Evolutionary conservation across 2,797 vertebrate species (phyloP).

Genomic region (Poecilia wingei): DNA sequence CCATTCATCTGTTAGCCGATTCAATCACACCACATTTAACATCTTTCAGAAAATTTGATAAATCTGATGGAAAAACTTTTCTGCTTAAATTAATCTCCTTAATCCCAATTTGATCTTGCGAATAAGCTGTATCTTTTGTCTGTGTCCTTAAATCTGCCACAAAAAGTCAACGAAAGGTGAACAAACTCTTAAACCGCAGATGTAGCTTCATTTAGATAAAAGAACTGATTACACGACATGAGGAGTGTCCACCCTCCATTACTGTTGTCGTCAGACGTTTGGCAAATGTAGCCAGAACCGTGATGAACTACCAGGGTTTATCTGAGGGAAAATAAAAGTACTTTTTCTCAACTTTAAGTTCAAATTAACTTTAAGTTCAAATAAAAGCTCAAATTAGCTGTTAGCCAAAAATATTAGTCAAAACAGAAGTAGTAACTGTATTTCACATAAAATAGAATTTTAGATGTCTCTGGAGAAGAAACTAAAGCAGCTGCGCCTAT

Average conservation of each 20-base stretch:
- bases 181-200: slow-evolving; percentile 59
- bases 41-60: slow-evolving; percentile 79
- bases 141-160: slow-evolving; percentile 72
- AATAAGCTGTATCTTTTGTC: slow-evolving; percentile 76
- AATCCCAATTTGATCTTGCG: slow-evolving; percentile 84
- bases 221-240: slow-evolving; percentile 51
- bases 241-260: slow-evolving; percentile 49
- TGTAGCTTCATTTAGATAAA: slow-evolving; percentile 48
- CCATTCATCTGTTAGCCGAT: slow-evolving; percentile 79
- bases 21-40: slow-evolving; percentile 77
- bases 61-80: slow-evolving; percentile 81
- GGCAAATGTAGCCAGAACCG: slow-evolving; percentile 39
- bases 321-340: background rate
- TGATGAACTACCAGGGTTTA: background rate
- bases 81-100: slow-evolving; percentile 82
- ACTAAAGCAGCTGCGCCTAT: background rate
- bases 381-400: background rate
- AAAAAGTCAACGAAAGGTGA: slow-evolving; percentile 57
- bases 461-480: background rate
- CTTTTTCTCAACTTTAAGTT: background rate
- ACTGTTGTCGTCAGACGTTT: slow-evolving; percentile 34
- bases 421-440: background rate
- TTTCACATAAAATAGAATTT: background rate
- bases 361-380: background rate
- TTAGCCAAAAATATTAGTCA: background rate